These are phyloP conservation scores for Tholera decimalis DNA, from an alignment of 2,888 invertebrate species.

Conservation along the genomic window DNA sequence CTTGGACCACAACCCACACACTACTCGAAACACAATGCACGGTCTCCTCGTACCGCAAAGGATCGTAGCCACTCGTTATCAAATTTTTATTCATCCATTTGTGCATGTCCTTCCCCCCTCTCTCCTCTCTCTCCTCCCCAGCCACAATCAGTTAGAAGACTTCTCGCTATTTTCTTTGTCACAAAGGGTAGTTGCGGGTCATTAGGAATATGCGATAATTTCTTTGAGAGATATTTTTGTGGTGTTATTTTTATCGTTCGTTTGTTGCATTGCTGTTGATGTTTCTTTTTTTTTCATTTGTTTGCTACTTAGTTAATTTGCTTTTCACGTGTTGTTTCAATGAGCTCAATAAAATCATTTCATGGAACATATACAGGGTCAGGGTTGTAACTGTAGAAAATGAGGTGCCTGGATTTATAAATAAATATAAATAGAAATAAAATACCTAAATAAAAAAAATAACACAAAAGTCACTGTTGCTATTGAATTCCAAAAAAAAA, in stretches of 20 bases:
- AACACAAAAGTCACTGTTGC: no score
- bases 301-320: background rate
- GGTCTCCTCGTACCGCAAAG: slow-evolving; percentile 76
- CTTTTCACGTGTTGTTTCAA: background rate
- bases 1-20: slow-evolving; percentile 64
- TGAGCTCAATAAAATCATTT: no score
- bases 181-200: slow-evolving; percentile 35
- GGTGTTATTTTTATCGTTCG: background rate
- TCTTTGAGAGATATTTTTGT: background rate
- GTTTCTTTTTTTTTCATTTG: background rate
- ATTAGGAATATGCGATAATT: slow-evolving; percentile 40
- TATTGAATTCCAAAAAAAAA: no score
- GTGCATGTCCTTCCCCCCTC: slow-evolving; percentile 21
- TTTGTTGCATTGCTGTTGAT: background rate
- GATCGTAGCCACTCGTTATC: slow-evolving; percentile 70
- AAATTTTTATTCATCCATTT: slow-evolving; percentile 63
- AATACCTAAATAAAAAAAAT: no score
- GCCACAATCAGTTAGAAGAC: slow-evolving; percentile 44
- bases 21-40: slow-evolving; percentile 80
- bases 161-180: slow-evolving; percentile 55
- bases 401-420: no score
- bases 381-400: no score
- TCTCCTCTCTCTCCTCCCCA: background rate
- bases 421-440: no score
- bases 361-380: no score